Evolutionary conservation across 92 coral and sea anemone genomes (phyloP), one percentile per base, ranked within the genome.

Genomic region (Blastomussa wellsi): DNA sequence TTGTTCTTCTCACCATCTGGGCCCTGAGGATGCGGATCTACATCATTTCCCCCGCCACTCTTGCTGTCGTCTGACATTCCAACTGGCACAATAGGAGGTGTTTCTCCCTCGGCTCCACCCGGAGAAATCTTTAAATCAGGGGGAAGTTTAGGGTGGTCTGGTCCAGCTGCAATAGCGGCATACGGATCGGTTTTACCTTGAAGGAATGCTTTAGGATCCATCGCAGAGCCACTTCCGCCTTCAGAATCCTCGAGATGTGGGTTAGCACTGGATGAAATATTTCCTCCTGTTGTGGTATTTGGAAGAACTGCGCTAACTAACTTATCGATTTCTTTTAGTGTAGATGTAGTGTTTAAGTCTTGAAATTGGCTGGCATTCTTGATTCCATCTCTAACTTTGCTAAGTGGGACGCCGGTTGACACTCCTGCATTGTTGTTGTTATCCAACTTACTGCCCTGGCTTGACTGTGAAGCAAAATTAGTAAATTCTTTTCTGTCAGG

Each of bases 91-190:
- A 83, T 74, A 0, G 87, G 80, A 11, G 87, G 87, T 41, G 60
- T 64, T 22, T 75, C 87, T 32, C 87, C 87, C 19, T 83, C 87
- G 16, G 80, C 62, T 57, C 87, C 87, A 38, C 72, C 72, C 16
- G 87, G 77, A 67, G 93, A 75, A 36, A 92, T 83, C 82, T 94
- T 94, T 33, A 92, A 77, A 74, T 91, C 91, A 13, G 98, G 98
- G 11, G 98, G 98, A 83, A 93, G 85, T 78, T 90, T 94, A 29
- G 95, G 95, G 24, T 92, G 87, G 86, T 94, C 98, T n/a, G 98
- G 98, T 67, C 95, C 95, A 16, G 98, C 98, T 32, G 98, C 98
- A 47, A 94, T 94, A 69, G 93, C 98, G 7, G 98, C 98, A 79
- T 94, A 94, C 29, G 98, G 98, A 59, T 94, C 98, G 38, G 87